These are phyloP conservation scores for Labia minor DNA, from an alignment of 2,888 invertebrate species.

Conservation along the genomic window DNA sequence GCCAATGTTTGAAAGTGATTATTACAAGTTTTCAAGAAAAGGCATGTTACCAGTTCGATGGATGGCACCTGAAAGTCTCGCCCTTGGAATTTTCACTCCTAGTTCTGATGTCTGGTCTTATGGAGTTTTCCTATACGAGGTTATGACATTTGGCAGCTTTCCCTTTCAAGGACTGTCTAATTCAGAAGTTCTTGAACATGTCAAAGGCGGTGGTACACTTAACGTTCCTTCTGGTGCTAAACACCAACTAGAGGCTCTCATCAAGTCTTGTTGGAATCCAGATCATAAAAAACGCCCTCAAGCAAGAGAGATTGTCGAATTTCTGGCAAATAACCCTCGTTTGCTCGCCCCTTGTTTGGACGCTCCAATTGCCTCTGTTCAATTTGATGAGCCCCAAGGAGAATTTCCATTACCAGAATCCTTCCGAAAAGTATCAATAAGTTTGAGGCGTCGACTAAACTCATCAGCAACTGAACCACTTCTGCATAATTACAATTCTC, in stretches of 20 bases:
- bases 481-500: not conserved
- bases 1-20: slow-evolving; percentile 75
- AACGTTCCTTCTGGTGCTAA: slow-evolving; percentile 65
- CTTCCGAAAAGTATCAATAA: not conserved
- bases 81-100: slow-evolving; percentile 70
- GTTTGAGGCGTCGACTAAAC: not conserved
- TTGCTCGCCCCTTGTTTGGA: slow-evolving; percentile 70
- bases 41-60: slow-evolving; percentile 79
- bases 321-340: slow-evolving; percentile 63
- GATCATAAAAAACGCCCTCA: slow-evolving; percentile 59
- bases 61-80: slow-evolving; percentile 87
- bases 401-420: not conserved
- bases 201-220: slow-evolving; percentile 64
- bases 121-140: slow-evolving; percentile 76
- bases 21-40: slow-evolving; percentile 78
- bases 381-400: slow-evolving; percentile 44
- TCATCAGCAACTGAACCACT: not conserved
- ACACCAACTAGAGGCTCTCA: slow-evolving; percentile 59
- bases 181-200: slow-evolving; percentile 68
- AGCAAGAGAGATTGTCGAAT: slow-evolving; percentile 69
- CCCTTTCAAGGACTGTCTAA: slow-evolving; percentile 83
- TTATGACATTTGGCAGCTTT: slow-evolving; percentile 82
- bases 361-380: slow-evolving; percentile 59
- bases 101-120: slow-evolving; percentile 86
- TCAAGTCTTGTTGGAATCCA: slow-evolving; percentile 69